These are phyloP conservation scores for Calyptommatus sinebrachiatus DNA, from an alignment of 2,113 vertebrate species.

Conservation along the genomic window DNA sequence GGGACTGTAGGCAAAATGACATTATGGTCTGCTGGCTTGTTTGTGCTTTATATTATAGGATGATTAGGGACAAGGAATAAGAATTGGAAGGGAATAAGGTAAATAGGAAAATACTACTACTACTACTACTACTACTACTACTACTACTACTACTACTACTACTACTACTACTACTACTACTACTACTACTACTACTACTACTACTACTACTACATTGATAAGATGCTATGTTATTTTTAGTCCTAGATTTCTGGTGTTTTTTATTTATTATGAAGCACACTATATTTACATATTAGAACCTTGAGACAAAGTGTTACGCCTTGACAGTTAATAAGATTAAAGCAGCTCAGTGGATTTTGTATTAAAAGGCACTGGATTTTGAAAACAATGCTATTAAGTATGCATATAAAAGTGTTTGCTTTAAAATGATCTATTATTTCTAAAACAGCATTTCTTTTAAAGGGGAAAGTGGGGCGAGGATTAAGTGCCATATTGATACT, in stretches of 20 bases:
- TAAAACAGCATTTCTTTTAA: slow-evolving; percentile 18
- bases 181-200: neutral
- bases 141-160: neutral
- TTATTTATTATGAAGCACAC: neutral
- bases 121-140: neutral
- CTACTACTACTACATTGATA: neutral
- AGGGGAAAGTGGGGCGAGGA: slow-evolving; percentile 54
- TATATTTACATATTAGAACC: neutral
- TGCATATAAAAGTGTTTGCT: slow-evolving; percentile 44
- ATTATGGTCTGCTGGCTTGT: no score
- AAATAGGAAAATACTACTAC: no score
- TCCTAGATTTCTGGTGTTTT: neutral
- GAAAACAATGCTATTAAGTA: slow-evolving; percentile 30
- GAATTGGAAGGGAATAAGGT: no score
- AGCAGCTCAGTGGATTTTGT: slow-evolving; percentile 34
- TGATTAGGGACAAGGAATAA: no score
- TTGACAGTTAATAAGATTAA: slow-evolving; percentile 40
- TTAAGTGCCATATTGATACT: slow-evolving; percentile 43
- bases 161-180: neutral
- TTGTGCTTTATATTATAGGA: no score
- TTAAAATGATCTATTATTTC: slow-evolving; percentile 1
- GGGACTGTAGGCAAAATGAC: no score
- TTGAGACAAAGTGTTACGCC: neutral
- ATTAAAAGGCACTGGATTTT: slow-evolving; percentile 28
- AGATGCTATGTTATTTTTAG: neutral